Evolutionary conservation across 1,140 invertebrate genomes (phyloP).

Genomic region (Tetramorium alpestre): DNA sequence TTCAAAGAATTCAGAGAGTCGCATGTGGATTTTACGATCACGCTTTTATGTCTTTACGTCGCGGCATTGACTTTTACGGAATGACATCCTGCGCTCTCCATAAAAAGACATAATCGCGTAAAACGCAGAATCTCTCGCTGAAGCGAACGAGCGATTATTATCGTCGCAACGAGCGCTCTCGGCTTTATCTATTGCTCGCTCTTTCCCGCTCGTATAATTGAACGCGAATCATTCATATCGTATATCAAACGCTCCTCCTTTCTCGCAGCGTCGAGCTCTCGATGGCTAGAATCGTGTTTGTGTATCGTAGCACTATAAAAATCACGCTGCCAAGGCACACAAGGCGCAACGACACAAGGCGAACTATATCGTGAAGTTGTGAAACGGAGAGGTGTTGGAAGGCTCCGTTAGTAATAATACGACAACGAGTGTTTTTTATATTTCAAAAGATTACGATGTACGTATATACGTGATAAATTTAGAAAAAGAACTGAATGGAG

Average conservation of each 20-base stretch:
- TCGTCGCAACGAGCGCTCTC: background rate
- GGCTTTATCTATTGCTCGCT: conserved; percentile 6
- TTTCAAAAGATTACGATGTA: background rate
- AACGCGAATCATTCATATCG: conserved; percentile 46
- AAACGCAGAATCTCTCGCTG: conserved; percentile 8
- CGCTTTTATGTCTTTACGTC: background rate
- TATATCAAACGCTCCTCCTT: conserved; percentile 40
- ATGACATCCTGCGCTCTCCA: background rate
- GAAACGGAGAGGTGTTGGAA: background rate
- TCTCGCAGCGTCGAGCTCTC: background rate
- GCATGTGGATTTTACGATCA: background rate
- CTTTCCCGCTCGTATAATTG: conserved; percentile 19
- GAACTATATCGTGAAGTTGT: background rate
- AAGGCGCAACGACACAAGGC: background rate
- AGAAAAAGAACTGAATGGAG: background rate
- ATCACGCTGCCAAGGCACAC: background rate
- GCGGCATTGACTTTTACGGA: background rate
- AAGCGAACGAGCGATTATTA: conserved; percentile 41
- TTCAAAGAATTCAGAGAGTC: background rate
- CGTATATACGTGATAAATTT: background rate
- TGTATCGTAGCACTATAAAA: conserved; percentile 17
- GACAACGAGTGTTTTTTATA: background rate
- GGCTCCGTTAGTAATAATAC: background rate
- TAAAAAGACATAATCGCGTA: conserved; percentile 2
- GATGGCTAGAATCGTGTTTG: background rate